Evolutionary conservation across 2,888 invertebrate genomes (phyloP), one percentile per base, ranked within the genome.

Genomic region (Epicampocera succincta): DNA sequence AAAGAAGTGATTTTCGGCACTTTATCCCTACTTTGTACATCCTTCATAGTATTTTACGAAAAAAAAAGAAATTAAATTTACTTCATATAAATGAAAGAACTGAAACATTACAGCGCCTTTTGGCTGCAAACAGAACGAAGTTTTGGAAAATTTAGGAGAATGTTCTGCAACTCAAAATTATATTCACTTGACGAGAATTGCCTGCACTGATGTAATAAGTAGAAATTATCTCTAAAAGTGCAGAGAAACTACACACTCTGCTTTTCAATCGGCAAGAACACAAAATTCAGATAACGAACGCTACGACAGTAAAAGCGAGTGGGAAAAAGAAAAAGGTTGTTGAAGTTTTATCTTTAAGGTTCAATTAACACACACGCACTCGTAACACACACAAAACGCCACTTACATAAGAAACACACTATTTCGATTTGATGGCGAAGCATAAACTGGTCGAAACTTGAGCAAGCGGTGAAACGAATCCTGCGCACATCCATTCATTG

Each of bases 361-460:
- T n/a, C 21, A 48, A 46, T 56, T 40, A n/a, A 19, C 40, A 75
- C 54, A 74, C 56, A 40, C 6, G 13, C 29, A 44, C 25, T 9
- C 61, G 25, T 12, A 38, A 40, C 33, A 15, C n/a, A 33, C 33
- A 33, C 33, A 33, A 33, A 3, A 29, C 3, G 33, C 8, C 33
- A 8, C 2, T 46, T 33, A 15, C 1, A 54, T 44, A 60, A 68
- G 40, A 52, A 40, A 44, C 9, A 44, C n/a, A 0, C 4, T 1
- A 25, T 15, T 29, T 40, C 3, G 8, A 1, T 69, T 69, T 4
- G 8, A 21, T 25, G 3, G 54, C 2, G 15, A 6, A 46, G 42
- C 19, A 15, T 50, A 72, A 76, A 73, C 81, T 81, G 46, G 81
- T 81, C 81, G 81, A 81, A 81, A 38, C 29, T 15, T 44, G 6